phyloP scores from a whole-genome alignment of 2,888 invertebrate species.

The Labia minor region DNA sequence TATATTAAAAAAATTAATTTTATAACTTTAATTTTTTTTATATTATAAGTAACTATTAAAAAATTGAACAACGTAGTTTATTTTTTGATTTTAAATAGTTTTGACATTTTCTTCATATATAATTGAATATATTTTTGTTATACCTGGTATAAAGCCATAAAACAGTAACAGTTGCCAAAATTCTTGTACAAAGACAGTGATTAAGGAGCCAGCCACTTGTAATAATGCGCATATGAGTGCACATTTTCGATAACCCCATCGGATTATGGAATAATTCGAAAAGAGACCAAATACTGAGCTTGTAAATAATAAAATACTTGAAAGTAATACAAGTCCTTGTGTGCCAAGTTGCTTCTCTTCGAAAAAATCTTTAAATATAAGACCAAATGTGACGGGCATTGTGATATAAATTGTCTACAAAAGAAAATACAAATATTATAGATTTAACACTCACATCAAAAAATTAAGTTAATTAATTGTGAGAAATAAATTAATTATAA shows the following conservation, averaged over 20 bases:
- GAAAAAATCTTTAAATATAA: neutral
- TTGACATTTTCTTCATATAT: too few species aligned
- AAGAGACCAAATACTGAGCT: neutral
- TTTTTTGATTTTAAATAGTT: too few species aligned
- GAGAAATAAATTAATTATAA: too few species aligned
- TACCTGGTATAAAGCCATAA: neutral
- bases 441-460: too few species aligned
- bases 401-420: neutral
- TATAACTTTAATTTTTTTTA: too few species aligned
- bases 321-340: neutral
- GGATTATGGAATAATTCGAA: neutral
- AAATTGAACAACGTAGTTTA: too few species aligned
- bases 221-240: neutral
- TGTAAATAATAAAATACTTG: neutral
- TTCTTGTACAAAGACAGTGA: neutral
- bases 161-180: neutral
- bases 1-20: too few species aligned
- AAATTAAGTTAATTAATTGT: too few species aligned
- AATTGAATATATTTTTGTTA: neutral
- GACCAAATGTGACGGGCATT: neutral
- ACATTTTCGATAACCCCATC: neutral
- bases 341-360: neutral
- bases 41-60: too few species aligned
- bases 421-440: neutral
- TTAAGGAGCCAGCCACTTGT: neutral